Evolutionary conservation across 2,797 vertebrate species (phyloP), one percentile per base, ranked within the genome.

Genomic region (Cephalopachus bancanus): DNA sequence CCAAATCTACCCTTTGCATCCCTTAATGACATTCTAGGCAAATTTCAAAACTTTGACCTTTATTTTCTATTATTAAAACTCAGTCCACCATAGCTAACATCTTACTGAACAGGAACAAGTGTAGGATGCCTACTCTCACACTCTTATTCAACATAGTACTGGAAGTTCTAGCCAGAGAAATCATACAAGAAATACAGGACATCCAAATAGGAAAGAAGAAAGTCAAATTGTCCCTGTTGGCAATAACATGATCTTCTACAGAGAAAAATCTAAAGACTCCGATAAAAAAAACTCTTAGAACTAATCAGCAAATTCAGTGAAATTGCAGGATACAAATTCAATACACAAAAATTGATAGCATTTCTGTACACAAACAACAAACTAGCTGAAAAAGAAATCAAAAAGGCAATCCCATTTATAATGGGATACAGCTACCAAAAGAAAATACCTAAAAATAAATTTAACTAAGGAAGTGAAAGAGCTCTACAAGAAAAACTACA

Each of bases 61-160:
- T 64, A 64, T 83, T 93, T 97, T 62, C 83, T 64, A 67, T 85
- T 78, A 60, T 85, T 71, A 92, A 95, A 88, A 87, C 37, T 94
- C 60, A 67, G 49, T 71, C 67, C n/a, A 71, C 67, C n/a, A 33
- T n/a, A 71, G n/a, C 67, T 71, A 37, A 37, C 67, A 37, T 71
- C n/a, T 71, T 71, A 71, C n/a, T 71, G n/a, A 71, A 71, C 33
- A n/a, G 10, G n/a, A 33, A 71, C n/a, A 71, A 69, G 67, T 10
- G 8, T 33, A 71, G 17, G 16, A 71, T 33, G n/a, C 1, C 19
- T n/a, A 71, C 67, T 71, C 17, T 71, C 67, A 71, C n/a, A 44
- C 67, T 33, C 17, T 71, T n/a, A 37, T 71, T 71, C 67, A 71
- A 5, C n/a, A 17, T 3, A 71, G n/a, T 17, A 71, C 67, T 71